Base-by-base conservation (phyloP, 2,888 invertebrate genomes). In the Deroplatys truncata region DNA sequence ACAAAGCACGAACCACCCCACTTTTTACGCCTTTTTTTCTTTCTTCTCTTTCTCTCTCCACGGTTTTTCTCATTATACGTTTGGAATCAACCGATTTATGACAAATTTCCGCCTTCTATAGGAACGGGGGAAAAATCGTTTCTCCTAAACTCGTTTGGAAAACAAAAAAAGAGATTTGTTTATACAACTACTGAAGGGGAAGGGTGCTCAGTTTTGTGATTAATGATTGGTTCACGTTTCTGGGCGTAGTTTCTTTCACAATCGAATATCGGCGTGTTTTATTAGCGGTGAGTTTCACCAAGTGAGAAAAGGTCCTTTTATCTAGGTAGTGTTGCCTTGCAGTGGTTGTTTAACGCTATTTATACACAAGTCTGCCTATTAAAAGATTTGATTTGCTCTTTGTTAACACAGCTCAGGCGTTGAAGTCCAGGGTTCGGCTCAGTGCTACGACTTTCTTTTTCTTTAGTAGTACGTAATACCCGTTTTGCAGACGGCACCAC, bases 21-120 rank as follows among this genome's bases (percentile, higher is more conserved):
- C 7, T 13, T 20, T 20, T 13, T 16, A 72, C 20, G 56, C 20
- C 56, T 72, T 72, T 72, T 72, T 72, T 20, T 25, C 20, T 72
- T 20, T 25, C 20, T 72, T 72, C 25, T 72, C 56, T 25, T 43
- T 43, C 43, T 72, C 56, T 72, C 56, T 72, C 56, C 56, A 72
- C 56, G 56, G 56, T 82, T 15, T 86, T 82, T 82, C 86, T 86
- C 20, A 86, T 86, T 86, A 86, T 72, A 86, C 43, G 43, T n/a
- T 86, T 86, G 28, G 56, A 86, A 86, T 43, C 86, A 82, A 35
- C 83, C 82, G 87, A 87, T 87, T 87, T 87, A 87, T 87, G 35
- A 83, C 83, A 87, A 83, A 87, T 83, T 82, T 87, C 83, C 88
- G 85, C 85, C 72, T 85, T 84, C 49, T 72, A 72, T 72, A 72